These are phyloP conservation scores for Caenorhabditis japonica DNA, from an alignment of 2,888 invertebrate species.

Conservation along the genomic window DNA sequence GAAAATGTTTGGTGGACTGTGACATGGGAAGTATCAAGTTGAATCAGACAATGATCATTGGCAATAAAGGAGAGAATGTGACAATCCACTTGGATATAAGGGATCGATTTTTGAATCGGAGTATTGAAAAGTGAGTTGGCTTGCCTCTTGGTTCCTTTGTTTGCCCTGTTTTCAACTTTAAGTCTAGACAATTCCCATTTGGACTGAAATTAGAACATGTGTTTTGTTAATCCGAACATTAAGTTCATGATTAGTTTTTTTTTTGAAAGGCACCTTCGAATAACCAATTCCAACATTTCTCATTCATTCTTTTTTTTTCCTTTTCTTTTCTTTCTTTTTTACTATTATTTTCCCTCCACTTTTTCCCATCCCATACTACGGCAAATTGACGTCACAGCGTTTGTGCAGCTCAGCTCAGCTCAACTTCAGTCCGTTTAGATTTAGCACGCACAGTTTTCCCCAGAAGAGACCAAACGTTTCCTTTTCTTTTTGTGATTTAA, in stretches of 20 bases:
- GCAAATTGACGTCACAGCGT: too few relatives aligned
- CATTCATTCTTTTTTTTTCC: too few relatives aligned
- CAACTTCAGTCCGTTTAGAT: too few relatives aligned
- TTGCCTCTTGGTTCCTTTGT: too few relatives aligned
- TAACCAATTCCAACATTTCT: too few relatives aligned
- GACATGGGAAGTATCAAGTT: conserved; percentile 2
- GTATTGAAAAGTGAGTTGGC: conserved; percentile 19
- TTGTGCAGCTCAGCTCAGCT: too few relatives aligned
- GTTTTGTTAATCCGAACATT: background rate
- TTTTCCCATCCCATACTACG: too few relatives aligned
- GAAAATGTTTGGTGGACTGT: conserved; percentile 23
- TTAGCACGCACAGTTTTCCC: too few relatives aligned
- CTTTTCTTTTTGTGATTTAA: too few relatives aligned
- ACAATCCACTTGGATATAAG: conserved; percentile 20
- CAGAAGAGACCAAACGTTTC: too few relatives aligned
- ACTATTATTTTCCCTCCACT: too few relatives aligned
- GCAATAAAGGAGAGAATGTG: conserved; percentile 22
- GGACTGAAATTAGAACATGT: background rate
- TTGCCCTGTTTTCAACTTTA: background rate
- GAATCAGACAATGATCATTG: conserved; percentile 22
- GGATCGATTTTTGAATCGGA: conserved; percentile 8
- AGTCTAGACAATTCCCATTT: background rate
- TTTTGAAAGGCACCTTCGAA: background rate
- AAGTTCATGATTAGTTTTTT: background rate
- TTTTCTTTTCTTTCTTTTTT: too few relatives aligned